These are phyloP conservation scores for Diabrotica balteata DNA, from an alignment of 2,888 invertebrate genomes.

Conservation along the genomic window DNA sequence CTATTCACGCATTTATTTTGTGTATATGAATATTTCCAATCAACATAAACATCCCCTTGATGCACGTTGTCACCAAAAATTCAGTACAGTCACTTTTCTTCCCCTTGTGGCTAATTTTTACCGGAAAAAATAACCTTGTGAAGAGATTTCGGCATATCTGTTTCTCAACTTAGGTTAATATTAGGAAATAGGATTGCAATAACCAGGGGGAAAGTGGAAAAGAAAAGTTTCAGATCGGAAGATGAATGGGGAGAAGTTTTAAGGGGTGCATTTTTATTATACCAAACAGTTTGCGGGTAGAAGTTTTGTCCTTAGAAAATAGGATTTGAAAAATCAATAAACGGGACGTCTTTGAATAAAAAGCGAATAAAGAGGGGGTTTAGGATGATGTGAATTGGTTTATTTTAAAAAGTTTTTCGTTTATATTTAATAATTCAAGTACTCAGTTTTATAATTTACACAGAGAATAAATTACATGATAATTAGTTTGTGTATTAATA, in stretches of 20 bases:
- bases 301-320: conserved; percentile 14
- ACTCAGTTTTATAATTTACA: too few species aligned
- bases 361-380: conserved; percentile 3
- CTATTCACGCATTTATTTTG: too few species aligned
- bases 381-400: too few species aligned
- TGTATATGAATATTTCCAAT: too few species aligned
- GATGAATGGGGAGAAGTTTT: conserved; percentile 16
- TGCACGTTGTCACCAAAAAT: neutral
- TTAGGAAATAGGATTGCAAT: conserved; percentile 20
- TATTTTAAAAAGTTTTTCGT: too few species aligned
- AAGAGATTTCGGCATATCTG: conserved; percentile 10
- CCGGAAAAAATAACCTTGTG: conserved; percentile 11
- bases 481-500: too few species aligned
- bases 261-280: conserved; percentile 19
- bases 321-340: conserved; percentile 18
- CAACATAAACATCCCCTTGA: too few species aligned
- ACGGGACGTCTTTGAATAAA: conserved; percentile 3
- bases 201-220: conserved; percentile 3
- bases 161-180: conserved; percentile 16
- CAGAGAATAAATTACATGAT: too few species aligned
- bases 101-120: conserved; percentile 3
- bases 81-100: neutral
- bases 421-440: too few species aligned
- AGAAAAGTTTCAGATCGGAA: conserved; percentile 14
- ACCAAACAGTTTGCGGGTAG: conserved; percentile 16